These are phyloP conservation scores for Netelia fuscicornis DNA, from an alignment of 2,888 invertebrate species.

Conservation along the genomic window DNA sequence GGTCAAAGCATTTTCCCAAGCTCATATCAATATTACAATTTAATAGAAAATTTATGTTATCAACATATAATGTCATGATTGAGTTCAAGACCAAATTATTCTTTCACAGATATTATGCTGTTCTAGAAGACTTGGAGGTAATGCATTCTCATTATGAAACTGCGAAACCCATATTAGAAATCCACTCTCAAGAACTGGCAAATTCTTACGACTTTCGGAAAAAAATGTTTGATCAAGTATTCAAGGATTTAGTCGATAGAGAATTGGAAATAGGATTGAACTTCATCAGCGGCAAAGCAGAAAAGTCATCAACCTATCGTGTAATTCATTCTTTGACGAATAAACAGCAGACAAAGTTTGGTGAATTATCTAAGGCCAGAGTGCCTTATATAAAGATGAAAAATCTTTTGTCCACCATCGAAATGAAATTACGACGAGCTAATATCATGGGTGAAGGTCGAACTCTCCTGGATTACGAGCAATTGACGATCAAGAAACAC, in stretches of 20 bases:
- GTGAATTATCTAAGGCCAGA: constrained; percentile 63
- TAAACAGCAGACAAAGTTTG: constrained; percentile 58
- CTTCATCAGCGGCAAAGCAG: constrained; percentile 15
- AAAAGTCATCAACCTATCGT: constrained; percentile 7
- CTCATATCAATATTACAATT: neutral
- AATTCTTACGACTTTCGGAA: constrained; percentile 40
- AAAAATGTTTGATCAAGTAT: constrained; percentile 49
- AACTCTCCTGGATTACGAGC: constrained; percentile 71
- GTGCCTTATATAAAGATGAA: constrained; percentile 63
- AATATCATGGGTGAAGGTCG: constrained; percentile 69
- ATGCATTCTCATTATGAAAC: constrained; percentile 48
- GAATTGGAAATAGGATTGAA: constrained; percentile 62
- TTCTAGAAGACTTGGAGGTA: constrained; percentile 68
- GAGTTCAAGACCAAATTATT: neutral
- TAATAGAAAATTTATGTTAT: neutral
- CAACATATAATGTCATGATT: neutral
- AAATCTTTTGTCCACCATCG: constrained; percentile 46
- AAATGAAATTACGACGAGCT: constrained; percentile 32
- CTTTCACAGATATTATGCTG: constrained; percentile 64
- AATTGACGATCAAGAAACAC: constrained; percentile 61
- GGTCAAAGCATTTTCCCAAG: constrained; percentile 24
- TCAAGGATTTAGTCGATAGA: constrained; percentile 49
- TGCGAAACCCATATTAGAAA: constrained; percentile 18
- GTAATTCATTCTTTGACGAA: constrained; percentile 49
- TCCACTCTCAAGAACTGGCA: constrained; percentile 26